These are phyloP conservation scores for Brachycybe producta DNA, from an alignment of 2,888 invertebrate genomes.

Conservation along the genomic window DNA sequence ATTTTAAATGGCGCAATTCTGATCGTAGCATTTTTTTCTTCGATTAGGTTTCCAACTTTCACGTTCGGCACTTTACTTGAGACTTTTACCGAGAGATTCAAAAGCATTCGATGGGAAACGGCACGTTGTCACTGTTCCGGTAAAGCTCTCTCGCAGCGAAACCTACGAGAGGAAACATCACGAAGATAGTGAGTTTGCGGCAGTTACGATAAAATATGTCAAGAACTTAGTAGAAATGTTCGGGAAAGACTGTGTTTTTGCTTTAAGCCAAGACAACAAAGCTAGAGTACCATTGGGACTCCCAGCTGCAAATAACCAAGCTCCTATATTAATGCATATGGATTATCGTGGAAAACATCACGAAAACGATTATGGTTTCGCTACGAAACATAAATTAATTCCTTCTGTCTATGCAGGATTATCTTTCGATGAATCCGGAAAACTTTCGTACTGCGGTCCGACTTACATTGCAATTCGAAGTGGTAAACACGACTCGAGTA, in stretches of 20 bases:
- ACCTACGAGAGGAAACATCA: conserved; percentile 21
- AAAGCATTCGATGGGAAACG: conserved; percentile 26
- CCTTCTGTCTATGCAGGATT: conserved; percentile 23
- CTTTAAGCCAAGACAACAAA: conserved; percentile 24
- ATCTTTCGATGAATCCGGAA: conserved; percentile 16
- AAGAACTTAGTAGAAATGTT: conserved; percentile 22
- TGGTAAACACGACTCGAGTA: conserved; percentile 23
- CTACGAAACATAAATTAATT: conserved; percentile 22
- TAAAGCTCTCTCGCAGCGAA: conserved; percentile 22
- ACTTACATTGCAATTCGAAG: conserved; percentile 23
- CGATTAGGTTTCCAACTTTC: conserved; percentile 21
- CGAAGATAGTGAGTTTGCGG: conserved; percentile 21
- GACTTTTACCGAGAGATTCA: conserved; percentile 24
- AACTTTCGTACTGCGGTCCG: conserved; percentile 21
- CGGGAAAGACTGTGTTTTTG: conserved; percentile 12
- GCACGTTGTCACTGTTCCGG: conserved; percentile 29
- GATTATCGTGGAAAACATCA: conserved; percentile 23
- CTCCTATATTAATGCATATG: conserved; percentile 21
- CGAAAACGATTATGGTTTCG: conserved; percentile 24
- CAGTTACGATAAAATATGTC: conserved; percentile 19
- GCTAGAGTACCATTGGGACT: conserved; percentile 24
- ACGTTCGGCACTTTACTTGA: conserved; percentile 25
- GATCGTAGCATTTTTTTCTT: no score
- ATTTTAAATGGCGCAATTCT: no score
- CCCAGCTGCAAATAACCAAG: conserved; percentile 24